phyloP scores from a whole-genome alignment of 2,888 invertebrate genomes.

The Encarsia formosa region DNA sequence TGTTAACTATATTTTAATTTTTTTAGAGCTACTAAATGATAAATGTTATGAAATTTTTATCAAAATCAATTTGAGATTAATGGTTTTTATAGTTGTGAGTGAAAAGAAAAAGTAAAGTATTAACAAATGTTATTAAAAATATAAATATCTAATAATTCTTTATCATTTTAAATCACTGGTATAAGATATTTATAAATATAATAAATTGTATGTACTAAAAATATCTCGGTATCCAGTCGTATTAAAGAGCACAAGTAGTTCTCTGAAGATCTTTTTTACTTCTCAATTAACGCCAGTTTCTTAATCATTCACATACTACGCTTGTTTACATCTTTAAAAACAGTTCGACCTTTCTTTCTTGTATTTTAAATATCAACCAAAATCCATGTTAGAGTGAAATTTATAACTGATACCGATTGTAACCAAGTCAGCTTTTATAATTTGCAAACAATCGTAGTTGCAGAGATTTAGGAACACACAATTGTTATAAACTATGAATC shows the following conservation, averaged over 20 bases:
- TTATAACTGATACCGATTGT: neutral
- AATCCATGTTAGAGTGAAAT: neutral
- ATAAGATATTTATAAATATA: conserved; percentile 28
- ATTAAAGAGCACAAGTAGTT: conserved; percentile 10
- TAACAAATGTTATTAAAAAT: conserved; percentile 27
- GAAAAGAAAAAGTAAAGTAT: conserved; percentile 18
- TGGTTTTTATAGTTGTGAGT: no score
- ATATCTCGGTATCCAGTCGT: conserved; percentile 18
- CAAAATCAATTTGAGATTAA: no score
- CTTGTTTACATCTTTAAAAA: no score
- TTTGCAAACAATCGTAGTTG: neutral
- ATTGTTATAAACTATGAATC: neutral
- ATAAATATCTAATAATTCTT: conserved; percentile 25
- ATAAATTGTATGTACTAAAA: conserved; percentile 28
- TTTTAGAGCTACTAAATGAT: conserved; percentile 1
- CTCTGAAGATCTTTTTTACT: conserved; percentile 6
- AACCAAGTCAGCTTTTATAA: neutral
- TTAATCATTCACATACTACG: no score
- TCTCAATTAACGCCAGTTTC: no score
- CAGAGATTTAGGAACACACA: neutral
- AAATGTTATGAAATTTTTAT: conserved; percentile 34
- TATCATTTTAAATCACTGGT: conserved; percentile 25
- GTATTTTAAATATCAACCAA: no score
- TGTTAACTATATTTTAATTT: conserved; percentile 12
- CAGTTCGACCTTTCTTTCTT: no score